Percentiles rank a stretch among this genome's conserved stretches.
Evolutionary conservation across 2,797 vertebrate genomes (phyloP).

Genomic region (Onychomys arenicola): DNA sequence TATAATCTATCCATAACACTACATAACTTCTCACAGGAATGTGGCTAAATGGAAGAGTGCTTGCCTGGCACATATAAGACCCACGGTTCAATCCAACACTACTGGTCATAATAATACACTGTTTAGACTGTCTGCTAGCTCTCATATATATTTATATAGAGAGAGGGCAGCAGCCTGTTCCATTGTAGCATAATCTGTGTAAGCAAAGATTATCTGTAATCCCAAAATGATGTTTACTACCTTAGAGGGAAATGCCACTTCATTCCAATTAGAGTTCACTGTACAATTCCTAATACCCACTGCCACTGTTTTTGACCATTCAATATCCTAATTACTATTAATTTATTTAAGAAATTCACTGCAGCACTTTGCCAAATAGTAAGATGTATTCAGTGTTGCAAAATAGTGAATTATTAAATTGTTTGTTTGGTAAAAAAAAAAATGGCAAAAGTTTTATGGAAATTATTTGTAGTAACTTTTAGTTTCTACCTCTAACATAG

Average conservation of each 20-base stretch:
- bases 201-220: neutral
- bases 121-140: neutral
- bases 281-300: neutral
- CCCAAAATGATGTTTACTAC: neutral
- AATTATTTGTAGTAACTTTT: constrained; percentile 30
- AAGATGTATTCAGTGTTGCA: constrained; percentile 68
- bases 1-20: neutral
- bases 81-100: neutral
- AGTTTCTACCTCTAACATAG: constrained; percentile 71
- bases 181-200: neutral
- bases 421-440: constrained; percentile 67
- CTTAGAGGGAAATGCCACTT: neutral
- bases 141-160: neutral
- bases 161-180: neutral
- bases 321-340: neutral
- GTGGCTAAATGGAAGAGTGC: neutral
- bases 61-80: neutral
- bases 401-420: constrained; percentile 68
- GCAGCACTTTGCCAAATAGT: constrained; percentile 77
- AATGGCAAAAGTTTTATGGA: constrained; percentile 63
- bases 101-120: neutral
- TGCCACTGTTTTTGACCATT: neutral
- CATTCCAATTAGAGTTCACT: neutral
- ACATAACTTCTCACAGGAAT: neutral
- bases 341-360: constrained; percentile 63